These are phyloP conservation scores for Yponomeuta cagnagella DNA, from an alignment of 2,888 invertebrate genomes.

Conservation along the genomic window DNA sequence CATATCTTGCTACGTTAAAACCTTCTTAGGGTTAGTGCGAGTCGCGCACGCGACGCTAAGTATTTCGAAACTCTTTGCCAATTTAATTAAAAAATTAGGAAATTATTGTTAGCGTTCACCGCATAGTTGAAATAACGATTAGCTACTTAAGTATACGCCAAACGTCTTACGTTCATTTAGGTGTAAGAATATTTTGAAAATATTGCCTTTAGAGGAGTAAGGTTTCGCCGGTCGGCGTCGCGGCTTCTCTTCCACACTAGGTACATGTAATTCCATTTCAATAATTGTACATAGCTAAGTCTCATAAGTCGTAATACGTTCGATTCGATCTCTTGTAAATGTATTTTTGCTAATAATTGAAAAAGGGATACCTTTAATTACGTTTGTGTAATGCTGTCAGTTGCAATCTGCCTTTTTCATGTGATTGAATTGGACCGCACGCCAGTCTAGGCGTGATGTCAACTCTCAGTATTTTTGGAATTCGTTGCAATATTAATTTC, in stretches of 20 bases:
- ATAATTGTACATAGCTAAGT: slow-evolving; percentile 72
- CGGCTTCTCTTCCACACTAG: slow-evolving; percentile 64
- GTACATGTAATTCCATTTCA: slow-evolving; percentile 71
- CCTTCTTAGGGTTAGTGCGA: slow-evolving; percentile 60
- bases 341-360: slow-evolving; percentile 61
- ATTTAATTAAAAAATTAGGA: slow-evolving; percentile 70
- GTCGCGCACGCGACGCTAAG: slow-evolving; percentile 68
- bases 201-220: slow-evolving; percentile 69
- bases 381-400: slow-evolving; percentile 32
- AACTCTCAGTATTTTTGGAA: slow-evolving; percentile 40
- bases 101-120: slow-evolving; percentile 70
- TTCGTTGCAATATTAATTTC: slow-evolving; percentile 64
- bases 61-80: slow-evolving; percentile 76
- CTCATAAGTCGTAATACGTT: slow-evolving; percentile 68
- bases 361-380: slow-evolving; percentile 9
- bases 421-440: slow-evolving; percentile 27
- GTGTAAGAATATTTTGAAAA: slow-evolving; percentile 72
- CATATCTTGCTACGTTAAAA: slow-evolving; percentile 82
- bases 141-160: slow-evolving; percentile 76
- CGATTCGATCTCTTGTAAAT: slow-evolving; percentile 76
- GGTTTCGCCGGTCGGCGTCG: slow-evolving; percentile 39
- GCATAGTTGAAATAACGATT: slow-evolving; percentile 70
- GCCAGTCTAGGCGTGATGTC: slow-evolving; percentile 18
- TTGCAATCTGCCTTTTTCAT: slow-evolving; percentile 35
- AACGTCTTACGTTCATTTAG: slow-evolving; percentile 74